Conservation (phyloP, 1,140 invertebrate genomes). For the Drosophila carrolli region DNA sequence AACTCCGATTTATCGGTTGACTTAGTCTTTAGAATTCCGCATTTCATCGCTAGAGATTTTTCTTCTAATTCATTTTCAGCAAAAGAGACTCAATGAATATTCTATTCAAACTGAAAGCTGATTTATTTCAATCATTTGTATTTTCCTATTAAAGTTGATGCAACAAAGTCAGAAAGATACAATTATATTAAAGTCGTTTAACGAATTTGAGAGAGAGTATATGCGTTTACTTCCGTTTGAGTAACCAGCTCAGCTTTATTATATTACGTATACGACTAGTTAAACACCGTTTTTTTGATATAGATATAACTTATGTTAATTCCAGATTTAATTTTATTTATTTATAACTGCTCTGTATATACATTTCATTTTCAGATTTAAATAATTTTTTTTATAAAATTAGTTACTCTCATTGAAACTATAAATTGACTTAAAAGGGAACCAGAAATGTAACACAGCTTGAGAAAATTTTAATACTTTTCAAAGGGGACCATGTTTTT, state of each 20-base stretch:
- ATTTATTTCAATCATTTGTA: constrained; percentile 3
- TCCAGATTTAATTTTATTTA: too few relatives aligned
- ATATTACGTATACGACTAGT: constrained; percentile 13
- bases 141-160: background rate
- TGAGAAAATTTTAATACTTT: too few relatives aligned
- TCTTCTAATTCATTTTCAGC: constrained; percentile 16
- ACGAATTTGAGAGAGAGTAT: background rate
- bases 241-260: too few relatives aligned
- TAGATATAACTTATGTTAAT: too few relatives aligned
- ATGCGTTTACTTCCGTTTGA: background rate
- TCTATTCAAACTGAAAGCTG: constrained; percentile 7
- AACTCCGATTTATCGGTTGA: constrained; percentile 21
- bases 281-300: too few relatives aligned
- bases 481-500: background rate
- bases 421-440: too few relatives aligned
- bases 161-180: constrained; percentile 4
- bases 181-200: constrained; percentile 7
- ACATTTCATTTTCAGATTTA: too few relatives aligned
- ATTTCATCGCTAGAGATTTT: background rate
- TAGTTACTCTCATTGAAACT: too few relatives aligned
- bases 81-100: constrained; percentile 11
- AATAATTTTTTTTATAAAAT: too few relatives aligned
- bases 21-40: constrained; percentile 17
- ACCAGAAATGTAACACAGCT: too few relatives aligned
- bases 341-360: too few relatives aligned